Base-by-base conservation (phyloP, 1,140 invertebrate species). In the Brachionus asplanchnoidis region DNA sequence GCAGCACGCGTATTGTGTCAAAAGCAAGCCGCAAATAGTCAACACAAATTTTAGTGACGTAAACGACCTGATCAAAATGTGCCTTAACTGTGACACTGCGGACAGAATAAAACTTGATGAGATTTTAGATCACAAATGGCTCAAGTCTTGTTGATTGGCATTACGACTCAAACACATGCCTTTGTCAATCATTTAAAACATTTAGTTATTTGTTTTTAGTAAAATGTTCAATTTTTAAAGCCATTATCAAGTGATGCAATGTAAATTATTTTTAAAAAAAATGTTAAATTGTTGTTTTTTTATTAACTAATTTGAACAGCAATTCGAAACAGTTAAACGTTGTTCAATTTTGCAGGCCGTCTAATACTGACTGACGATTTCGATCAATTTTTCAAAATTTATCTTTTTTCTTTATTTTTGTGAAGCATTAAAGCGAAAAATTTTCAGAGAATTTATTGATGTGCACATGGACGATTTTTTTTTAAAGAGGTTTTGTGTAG, bases 21-120 rank as follows among this genome's bases (percentile, higher is more conserved):
- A 82, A 6, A 50, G 42, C 14, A 60, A 75, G 17, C 32, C 8
- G 1, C 60, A 53, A 83, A 32, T 42, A 50, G 56, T 66, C 11
- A 83, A 83, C 36, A 73, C 68, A 42, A 77, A 77, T 26, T 50
- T 50, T 3, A 77, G 6, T 26, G 44, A 77, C 50, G 60, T 53
- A 56, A 68, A 73, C 11, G 82, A 84, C 42, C 36, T 84, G 46
- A 84, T 84, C 17, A 50, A 56, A 50, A 40, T 60, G 44, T 84
- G 82, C 68, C 44, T 84, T 20, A 84, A 42, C 26, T 12, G 2
- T 28, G 26, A 84, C 44, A 50, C 65, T 20, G 36, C 23, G 4
- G 82, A 73, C 17, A 70, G 82, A 70, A 84, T 84, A n/a, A 70
- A 53, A 56, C 44, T 84, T 46, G 66, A 84, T 3, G 14, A 84